A percentile compares a stretch with the other conserved stretches of the same genome.
Evolutionary conservation across 2,888 invertebrate species (phyloP).

Genomic region (Eristalis pertinax): DNA sequence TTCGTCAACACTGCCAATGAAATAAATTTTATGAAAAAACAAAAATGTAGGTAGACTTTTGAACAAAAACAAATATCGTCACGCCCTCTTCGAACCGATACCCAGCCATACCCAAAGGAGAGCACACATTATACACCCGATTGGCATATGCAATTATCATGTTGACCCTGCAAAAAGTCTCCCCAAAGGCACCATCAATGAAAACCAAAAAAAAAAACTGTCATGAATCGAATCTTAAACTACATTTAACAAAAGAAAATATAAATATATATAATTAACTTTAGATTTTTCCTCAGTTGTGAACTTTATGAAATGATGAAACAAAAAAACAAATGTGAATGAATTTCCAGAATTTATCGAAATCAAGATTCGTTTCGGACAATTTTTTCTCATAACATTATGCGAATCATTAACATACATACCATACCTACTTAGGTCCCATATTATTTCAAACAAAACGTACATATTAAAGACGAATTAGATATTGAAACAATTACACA

Average conservation of each 20-base stretch:
- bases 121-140: conserved; percentile 3
- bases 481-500: conserved; percentile 56
- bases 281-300: conserved; percentile 35
- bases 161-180: conserved; percentile 35
- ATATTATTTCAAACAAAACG: conserved; percentile 39
- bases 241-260: conserved; percentile 17
- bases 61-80: conserved; percentile 39
- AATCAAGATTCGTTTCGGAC: conserved; percentile 60
- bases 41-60: conserved; percentile 62
- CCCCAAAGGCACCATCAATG: conserved; percentile 46
- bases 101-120: conserved; percentile 3
- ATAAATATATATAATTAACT: conserved; percentile 20
- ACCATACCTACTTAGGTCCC: conserved; percentile 38
- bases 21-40: conserved; percentile 53
- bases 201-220: neutral
- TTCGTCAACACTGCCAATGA: conserved; percentile 71
- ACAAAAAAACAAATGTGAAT: conserved; percentile 1
- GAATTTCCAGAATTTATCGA: conserved; percentile 38
- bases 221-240: conserved; percentile 27
- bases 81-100: neutral
- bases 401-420: conserved; percentile 31
- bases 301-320: conserved; percentile 6
- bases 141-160: conserved; percentile 38
- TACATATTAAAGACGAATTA: conserved; percentile 68
- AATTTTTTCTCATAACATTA: conserved; percentile 46